Evolutionary conservation across 2,888 invertebrate species (phyloP).

Genomic region (Melangyna quadrimaculata): DNA sequence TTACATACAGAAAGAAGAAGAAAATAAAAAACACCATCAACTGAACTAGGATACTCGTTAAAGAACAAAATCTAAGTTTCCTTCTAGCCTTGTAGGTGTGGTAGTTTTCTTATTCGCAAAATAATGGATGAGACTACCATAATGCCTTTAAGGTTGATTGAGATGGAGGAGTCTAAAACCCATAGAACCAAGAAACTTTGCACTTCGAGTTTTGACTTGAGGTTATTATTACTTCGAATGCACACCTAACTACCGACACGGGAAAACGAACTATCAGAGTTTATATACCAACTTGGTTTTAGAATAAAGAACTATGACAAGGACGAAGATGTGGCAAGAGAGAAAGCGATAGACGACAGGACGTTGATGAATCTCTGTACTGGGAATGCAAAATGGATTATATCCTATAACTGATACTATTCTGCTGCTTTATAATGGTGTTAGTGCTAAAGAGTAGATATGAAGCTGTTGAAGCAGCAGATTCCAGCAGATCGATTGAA

Average conservation of each 20-base stretch:
- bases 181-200: slow-evolving; percentile 34
- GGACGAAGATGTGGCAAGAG: slow-evolving; percentile 7
- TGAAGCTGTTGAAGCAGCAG: slow-evolving; percentile 22
- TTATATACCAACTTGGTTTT: slow-evolving; percentile 14
- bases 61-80: slow-evolving; percentile 48
- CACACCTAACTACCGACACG: slow-evolving; percentile 23
- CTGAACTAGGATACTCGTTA: slow-evolving; percentile 7
- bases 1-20: neutral
- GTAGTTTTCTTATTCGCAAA: slow-evolving; percentile 20
- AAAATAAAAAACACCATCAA: neutral
- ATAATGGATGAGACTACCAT: slow-evolving; percentile 34
- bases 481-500: slow-evolving; percentile 48
- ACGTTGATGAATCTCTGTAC: slow-evolving; percentile 47
- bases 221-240: slow-evolving; percentile 41
- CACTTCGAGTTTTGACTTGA: slow-evolving; percentile 50
- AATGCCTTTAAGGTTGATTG: slow-evolving; percentile 1
- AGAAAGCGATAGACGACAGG: slow-evolving; percentile 1
- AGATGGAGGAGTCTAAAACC: neutral
- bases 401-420: slow-evolving; percentile 27
- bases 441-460: neutral
- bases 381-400: slow-evolving; percentile 41
- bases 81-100: too few relatives aligned
- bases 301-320: neutral
- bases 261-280: slow-evolving; percentile 24
- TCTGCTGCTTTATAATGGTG: neutral